Percentiles rank a stretch among this genome's conserved stretches.
phyloP scores from a whole-genome alignment of 2,888 invertebrate genomes.

The Parthenolecanium corni region DNA sequence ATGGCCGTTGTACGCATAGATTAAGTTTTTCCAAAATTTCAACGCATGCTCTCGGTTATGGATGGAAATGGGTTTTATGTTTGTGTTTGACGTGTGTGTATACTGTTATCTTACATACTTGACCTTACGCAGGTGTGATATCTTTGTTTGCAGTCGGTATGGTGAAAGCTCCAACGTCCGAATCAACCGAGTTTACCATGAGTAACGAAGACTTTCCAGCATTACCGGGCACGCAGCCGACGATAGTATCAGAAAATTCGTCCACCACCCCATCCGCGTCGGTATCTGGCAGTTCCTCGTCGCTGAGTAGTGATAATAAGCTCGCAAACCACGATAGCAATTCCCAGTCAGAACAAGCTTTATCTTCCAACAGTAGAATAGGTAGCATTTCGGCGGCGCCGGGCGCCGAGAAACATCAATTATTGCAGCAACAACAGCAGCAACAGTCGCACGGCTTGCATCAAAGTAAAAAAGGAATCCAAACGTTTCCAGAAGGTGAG shows the following conservation, averaged over 20 bases:
- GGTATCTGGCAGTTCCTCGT: constrained; percentile 27
- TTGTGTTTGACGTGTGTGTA: too few species aligned
- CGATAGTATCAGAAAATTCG: constrained; percentile 29
- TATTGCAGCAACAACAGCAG: not conserved
- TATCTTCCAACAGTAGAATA: constrained; percentile 27
- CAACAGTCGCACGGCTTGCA: constrained; percentile 21
- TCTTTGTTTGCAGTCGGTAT: constrained; percentile 58
- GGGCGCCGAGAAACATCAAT: constrained; percentile 26
- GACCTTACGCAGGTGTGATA: too few species aligned
- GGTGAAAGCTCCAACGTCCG: constrained; percentile 87
- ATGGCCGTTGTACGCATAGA: too few species aligned
- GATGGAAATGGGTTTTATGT: too few species aligned
- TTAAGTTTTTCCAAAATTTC: too few species aligned
- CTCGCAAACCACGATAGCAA: constrained; percentile 21
- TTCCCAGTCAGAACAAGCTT: constrained; percentile 24
- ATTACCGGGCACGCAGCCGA: constrained; percentile 74
- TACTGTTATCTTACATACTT: too few species aligned
- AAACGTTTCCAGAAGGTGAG: constrained; percentile 85
- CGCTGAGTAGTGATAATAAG: constrained; percentile 25
- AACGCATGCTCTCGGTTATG: too few species aligned
- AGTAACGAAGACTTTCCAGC: constrained; percentile 99
- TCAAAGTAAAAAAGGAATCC: constrained; percentile 63
- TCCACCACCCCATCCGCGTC: constrained; percentile 29
- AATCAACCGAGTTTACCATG: constrained; percentile 91
- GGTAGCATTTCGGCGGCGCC: constrained; percentile 24